phyloP scores from a whole-genome alignment of 1,140 invertebrate species.

The Drosophila pseudoananassae region DNA sequence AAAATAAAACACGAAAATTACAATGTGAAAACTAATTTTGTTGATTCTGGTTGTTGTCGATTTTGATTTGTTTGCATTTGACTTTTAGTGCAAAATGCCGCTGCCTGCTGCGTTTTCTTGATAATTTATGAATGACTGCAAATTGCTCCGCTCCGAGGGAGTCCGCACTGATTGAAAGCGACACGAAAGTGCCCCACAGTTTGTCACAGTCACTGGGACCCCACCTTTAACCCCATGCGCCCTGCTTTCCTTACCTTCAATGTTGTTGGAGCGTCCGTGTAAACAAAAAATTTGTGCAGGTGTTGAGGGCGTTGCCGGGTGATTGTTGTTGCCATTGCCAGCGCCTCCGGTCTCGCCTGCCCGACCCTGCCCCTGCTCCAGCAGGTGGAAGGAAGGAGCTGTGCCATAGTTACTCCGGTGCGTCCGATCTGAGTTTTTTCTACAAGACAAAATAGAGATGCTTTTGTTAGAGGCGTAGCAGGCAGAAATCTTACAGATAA shows the following conservation, averaged over 20 bases:
- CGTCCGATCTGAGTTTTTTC: constrained; percentile 29
- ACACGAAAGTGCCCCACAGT: constrained; percentile 66
- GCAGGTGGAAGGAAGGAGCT: constrained; percentile 45
- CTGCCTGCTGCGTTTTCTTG: constrained; percentile 69
- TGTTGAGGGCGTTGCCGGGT: constrained; percentile 48
- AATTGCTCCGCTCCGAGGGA: constrained; percentile 57
- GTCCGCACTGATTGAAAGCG: constrained; percentile 69
- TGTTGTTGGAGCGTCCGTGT: constrained; percentile 71
- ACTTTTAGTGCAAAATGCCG: constrained; percentile 49
- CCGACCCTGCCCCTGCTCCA: constrained; percentile 19
- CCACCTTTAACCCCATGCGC: background rate
- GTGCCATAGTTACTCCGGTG: constrained; percentile 64
- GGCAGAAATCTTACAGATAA: background rate
- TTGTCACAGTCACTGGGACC: constrained; percentile 36
- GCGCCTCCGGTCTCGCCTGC: constrained; percentile 5
- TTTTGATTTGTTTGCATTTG: constrained; percentile 53
- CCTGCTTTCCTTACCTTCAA: constrained; percentile 55
- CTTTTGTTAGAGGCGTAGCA: background rate
- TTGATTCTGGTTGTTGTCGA: constrained; percentile 38
- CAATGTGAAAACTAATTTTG: constrained; percentile 73
- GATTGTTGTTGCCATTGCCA: constrained; percentile 68
- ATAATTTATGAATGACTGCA: constrained; percentile 78
- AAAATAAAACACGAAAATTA: constrained; percentile 36
- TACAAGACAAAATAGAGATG: constrained; percentile 2
- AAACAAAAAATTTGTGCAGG: constrained; percentile 76